These are phyloP conservation scores for Riparia riparia DNA, from an alignment of 2,113 vertebrate genomes.

Conservation along the genomic window DNA sequence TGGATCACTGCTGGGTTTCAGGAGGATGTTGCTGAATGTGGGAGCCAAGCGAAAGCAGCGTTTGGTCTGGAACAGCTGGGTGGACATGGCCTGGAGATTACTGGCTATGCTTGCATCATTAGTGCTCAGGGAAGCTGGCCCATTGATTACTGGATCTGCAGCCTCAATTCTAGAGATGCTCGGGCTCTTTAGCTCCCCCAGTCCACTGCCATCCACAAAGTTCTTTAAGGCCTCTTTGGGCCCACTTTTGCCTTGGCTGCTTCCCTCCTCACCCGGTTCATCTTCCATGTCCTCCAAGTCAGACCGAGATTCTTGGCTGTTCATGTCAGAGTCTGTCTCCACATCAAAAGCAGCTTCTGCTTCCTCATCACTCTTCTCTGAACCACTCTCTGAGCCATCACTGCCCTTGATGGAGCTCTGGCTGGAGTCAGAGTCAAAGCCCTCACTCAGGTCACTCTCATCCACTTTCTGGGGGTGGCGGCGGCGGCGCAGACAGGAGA, in stretches of 20 bases:
- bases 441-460: constrained; percentile 96
- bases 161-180: constrained; percentile 48
- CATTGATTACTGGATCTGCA: constrained; percentile 78
- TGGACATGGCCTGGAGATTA: constrained; percentile 97
- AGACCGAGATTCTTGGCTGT: constrained; percentile 96
- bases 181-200: constrained; percentile 21
- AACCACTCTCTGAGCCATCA: constrained; percentile 89
- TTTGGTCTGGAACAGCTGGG: constrained; percentile 94
- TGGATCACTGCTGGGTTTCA: constrained; percentile 74
- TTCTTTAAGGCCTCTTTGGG: constrained; percentile 33
- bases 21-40: constrained; percentile 92
- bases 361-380: constrained; percentile 86
- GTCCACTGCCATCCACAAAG: constrained; percentile 13
- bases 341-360: constrained; percentile 92
- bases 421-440: constrained; percentile 88
- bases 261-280: constrained; percentile 52
- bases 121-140: constrained; percentile 72
- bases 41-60: constrained; percentile 96
- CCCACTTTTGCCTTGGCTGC: background rate
- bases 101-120: constrained; percentile 92
- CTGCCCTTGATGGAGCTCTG: constrained; percentile 81
- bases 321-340: constrained; percentile 97
- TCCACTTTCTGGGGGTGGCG: constrained; percentile 86
- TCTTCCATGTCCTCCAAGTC: constrained; percentile 97
- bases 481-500: constrained; percentile 86